Evolutionary conservation across 2,113 vertebrate species (phyloP).

Genomic region (Chaetodon auriga): DNA sequence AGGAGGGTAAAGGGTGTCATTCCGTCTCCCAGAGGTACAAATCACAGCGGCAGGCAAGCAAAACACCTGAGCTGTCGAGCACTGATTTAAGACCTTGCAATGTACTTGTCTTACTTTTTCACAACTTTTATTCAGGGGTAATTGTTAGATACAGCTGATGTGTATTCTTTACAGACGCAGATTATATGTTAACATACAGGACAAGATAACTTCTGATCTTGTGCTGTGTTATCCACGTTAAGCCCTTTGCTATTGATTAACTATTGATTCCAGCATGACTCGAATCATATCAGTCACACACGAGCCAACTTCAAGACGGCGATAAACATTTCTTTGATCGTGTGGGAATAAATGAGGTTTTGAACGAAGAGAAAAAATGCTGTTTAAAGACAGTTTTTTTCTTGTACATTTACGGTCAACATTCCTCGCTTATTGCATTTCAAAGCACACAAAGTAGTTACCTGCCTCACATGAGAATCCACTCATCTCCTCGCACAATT

Average conservation of each 20-base stretch:
- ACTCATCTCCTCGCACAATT: neutral
- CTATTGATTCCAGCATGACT: neutral
- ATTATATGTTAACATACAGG: neutral
- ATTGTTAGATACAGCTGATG: constrained; percentile 1
- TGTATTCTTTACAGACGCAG: neutral
- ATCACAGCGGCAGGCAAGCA: constrained; percentile 67
- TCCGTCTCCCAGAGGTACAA: constrained; percentile 65
- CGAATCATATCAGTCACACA: neutral
- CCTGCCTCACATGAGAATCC: neutral
- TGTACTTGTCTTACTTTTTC: constrained; percentile 42
- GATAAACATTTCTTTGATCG: neutral
- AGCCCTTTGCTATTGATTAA: neutral
- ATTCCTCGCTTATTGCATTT: constrained; percentile 19
- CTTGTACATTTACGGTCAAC: neutral
- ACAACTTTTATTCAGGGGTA: constrained; percentile 42
- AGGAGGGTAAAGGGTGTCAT: constrained; percentile 60
- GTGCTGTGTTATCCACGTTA: neutral
- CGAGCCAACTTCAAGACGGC: neutral
- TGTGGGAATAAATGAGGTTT: neutral
- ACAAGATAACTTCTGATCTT: neutral
- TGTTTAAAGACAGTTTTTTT: too few species aligned
- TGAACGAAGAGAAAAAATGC: neutral
- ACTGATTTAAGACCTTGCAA: constrained; percentile 63
- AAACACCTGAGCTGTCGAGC: constrained; percentile 65
- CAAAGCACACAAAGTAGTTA: neutral